phyloP scores from a whole-genome alignment of 2,888 invertebrate species.

The Laspeyria flexula region DNA sequence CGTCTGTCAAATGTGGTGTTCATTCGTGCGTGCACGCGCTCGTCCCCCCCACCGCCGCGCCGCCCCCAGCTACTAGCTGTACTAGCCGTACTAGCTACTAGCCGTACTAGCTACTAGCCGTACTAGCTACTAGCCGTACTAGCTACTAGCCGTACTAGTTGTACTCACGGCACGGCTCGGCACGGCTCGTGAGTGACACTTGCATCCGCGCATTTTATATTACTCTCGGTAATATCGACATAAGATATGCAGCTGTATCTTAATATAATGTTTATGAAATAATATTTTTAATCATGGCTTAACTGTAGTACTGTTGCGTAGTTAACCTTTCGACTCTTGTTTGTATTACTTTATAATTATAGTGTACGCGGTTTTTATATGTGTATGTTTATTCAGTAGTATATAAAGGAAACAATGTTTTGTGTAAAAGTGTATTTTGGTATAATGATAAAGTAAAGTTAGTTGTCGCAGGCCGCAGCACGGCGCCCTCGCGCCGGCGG shows the following conservation, averaged over 20 bases:
- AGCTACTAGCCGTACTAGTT: too few species aligned
- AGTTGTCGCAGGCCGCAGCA: conserved; percentile 51
- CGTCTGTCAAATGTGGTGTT: conserved; percentile 76
- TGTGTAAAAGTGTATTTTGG: conserved; percentile 85
- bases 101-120: too few species aligned
- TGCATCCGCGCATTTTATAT: conserved; percentile 71
- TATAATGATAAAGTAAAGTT: conserved; percentile 67
- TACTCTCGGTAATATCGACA: conserved; percentile 76
- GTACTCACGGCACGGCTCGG: conserved; percentile 22
- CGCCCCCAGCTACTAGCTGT: too few species aligned
- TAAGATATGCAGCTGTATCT: conserved; percentile 78
- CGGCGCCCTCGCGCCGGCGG: conserved; percentile 41
- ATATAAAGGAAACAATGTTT: conserved; percentile 75
- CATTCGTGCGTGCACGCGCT: conserved; percentile 45
- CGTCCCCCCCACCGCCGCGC: conserved; percentile 31
- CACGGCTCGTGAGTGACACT: conserved; percentile 54
- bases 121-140: too few species aligned
- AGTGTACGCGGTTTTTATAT: conserved; percentile 86
- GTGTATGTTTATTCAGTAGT: conserved; percentile 86
- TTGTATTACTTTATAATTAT: conserved; percentile 84
- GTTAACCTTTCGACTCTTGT: conserved; percentile 83
- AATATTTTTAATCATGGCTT: conserved; percentile 84
- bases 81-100: too few species aligned
- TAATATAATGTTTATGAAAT: conserved; percentile 78
- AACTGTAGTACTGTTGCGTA: conserved; percentile 84